These are phyloP conservation scores for Drosophila novamexicana DNA, from an alignment of 1,140 invertebrate species.

Conservation along the genomic window DNA sequence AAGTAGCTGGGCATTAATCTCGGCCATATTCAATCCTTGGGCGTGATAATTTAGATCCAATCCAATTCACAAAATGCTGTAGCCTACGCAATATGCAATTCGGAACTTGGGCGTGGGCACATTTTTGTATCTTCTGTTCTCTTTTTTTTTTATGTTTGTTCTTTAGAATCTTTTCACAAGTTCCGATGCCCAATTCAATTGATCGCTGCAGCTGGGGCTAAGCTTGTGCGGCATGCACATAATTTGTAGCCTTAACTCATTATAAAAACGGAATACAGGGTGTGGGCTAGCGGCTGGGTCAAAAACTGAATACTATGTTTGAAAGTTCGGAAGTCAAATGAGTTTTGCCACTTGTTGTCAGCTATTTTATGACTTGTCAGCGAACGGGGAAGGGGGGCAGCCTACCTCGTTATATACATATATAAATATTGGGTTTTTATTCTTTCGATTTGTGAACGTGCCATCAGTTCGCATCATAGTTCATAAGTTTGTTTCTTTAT, in stretches of 20 bases:
- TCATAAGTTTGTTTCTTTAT: slow-evolving; percentile 29
- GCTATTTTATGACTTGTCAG: slow-evolving; percentile 41
- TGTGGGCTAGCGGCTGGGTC: slow-evolving; percentile 35
- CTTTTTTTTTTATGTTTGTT: slow-evolving; percentile 24
- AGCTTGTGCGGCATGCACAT: slow-evolving; percentile 65
- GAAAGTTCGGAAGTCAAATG: slow-evolving; percentile 53
- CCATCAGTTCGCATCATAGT: slow-evolving; percentile 44
- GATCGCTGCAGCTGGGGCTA: slow-evolving; percentile 40
- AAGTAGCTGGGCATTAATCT: slow-evolving; percentile 6
- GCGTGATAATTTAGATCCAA: background rate
- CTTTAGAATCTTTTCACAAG: slow-evolving; percentile 44
- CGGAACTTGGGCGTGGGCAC: slow-evolving; percentile 27
- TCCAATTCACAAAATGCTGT: background rate
- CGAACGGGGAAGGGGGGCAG: background rate
- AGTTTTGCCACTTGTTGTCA: slow-evolving; percentile 42
- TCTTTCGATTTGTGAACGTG: slow-evolving; percentile 1
- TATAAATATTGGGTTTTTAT: background rate
- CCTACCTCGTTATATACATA: background rate
- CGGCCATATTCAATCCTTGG: slow-evolving; percentile 5
- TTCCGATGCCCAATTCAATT: slow-evolving; percentile 31
- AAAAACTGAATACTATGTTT: background rate
- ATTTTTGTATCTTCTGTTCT: background rate
- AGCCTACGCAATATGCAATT: slow-evolving; percentile 25
- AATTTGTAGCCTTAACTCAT: slow-evolving; percentile 59
- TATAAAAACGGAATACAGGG: slow-evolving; percentile 18